Evolutionary conservation across 2,797 vertebrate species (phyloP).

Genomic region (Euthynnus affinis): DNA sequence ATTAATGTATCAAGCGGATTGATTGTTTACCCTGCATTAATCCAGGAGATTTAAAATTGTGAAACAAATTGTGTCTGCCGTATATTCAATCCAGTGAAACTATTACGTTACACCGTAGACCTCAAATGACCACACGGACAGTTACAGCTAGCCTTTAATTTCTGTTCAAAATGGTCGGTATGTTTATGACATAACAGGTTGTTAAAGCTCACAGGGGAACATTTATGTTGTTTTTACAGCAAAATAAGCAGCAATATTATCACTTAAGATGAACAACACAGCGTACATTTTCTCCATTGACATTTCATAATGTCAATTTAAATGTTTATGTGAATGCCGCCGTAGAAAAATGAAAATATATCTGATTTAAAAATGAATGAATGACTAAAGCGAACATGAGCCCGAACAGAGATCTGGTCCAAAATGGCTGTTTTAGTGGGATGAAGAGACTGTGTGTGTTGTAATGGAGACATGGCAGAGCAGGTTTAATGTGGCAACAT

Average conservation of each 20-base stretch:
- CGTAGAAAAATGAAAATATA: background rate
- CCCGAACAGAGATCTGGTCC: constrained; percentile 20
- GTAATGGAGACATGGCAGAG: constrained; percentile 28
- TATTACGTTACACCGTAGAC: too few species aligned
- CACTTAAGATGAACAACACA: too few species aligned
- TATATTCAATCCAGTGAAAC: background rate
- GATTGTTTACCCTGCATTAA: background rate
- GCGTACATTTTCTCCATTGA: too few species aligned
- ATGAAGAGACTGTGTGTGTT: constrained; percentile 10
- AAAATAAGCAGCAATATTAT: background rate
- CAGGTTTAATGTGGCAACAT: constrained; percentile 41
- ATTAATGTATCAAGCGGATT: background rate
- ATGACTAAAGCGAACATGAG: background rate
- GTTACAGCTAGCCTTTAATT: background rate
- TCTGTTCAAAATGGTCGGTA: background rate
- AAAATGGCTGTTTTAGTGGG: constrained; percentile 55
- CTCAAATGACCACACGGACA: background rate
- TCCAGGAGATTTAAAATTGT: background rate
- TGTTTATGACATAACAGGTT: constrained; percentile 30
- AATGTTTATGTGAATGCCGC: too few species aligned
- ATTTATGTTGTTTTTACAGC: background rate
- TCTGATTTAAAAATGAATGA: background rate
- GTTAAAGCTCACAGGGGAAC: background rate
- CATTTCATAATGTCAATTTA: rapidly evolving
- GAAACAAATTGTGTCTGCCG: background rate